A percentile compares a stretch with the other conserved stretches of the same genome.
These are phyloP conservation scores for Neodiprion lecontei DNA, from an alignment of 1,140 invertebrate species.

Conservation along the genomic window DNA sequence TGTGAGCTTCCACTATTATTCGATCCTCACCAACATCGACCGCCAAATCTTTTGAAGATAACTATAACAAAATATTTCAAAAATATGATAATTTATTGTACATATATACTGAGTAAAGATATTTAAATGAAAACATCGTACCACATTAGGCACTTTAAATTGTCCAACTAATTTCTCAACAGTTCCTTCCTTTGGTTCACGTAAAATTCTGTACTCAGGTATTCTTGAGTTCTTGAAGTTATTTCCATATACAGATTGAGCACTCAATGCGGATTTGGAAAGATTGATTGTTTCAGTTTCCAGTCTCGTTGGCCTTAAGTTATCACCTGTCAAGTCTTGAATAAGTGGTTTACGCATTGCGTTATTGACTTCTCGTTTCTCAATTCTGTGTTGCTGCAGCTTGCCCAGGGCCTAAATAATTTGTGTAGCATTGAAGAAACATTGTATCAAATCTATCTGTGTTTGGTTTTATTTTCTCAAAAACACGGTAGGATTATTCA, in stretches of 20 bases:
- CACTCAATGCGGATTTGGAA: not conserved
- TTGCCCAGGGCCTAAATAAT: conserved; percentile 67
- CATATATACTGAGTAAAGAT: not conserved
- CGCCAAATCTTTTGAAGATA: conserved; percentile 66
- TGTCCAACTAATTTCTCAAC: conserved; percentile 61
- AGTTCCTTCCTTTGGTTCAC: conserved; percentile 56
- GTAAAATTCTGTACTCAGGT: conserved; percentile 57
- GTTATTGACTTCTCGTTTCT: conserved; percentile 69
- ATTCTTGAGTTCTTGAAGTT: conserved; percentile 51
- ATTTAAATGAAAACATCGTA: conserved; percentile 34
- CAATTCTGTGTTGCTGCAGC: conserved; percentile 74
- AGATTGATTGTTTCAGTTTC: not conserved
- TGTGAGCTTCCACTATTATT: conserved; percentile 69
- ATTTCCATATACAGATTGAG: not conserved
- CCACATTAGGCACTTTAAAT: conserved; percentile 66
- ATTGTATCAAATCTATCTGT: not conserved
- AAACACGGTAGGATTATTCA: not conserved
- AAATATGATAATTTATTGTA: conserved; percentile 21
- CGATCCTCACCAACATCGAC: conserved; percentile 77
- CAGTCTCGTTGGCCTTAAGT: not conserved
- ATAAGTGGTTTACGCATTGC: conserved; percentile 59
- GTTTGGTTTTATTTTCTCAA: conserved; percentile 9
- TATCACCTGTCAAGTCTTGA: conserved; percentile 58
- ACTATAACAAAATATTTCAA: conserved; percentile 57
- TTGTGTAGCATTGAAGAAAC: not conserved